Evolutionary conservation across 2,888 invertebrate genomes (phyloP), one percentile per base, ranked within the genome.

Genomic region (Fragum fragum): DNA sequence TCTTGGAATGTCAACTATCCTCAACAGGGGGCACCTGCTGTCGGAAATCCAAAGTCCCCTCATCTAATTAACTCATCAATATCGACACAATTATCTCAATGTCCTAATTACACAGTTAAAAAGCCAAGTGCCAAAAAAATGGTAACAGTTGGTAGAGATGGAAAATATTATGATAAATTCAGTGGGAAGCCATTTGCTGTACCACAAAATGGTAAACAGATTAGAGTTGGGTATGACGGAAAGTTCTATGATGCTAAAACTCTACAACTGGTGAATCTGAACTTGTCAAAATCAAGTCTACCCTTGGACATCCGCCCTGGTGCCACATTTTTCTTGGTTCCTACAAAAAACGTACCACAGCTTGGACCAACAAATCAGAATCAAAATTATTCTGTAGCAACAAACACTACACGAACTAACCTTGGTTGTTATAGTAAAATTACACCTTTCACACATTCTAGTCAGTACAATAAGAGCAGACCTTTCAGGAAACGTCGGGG

Each of bases 191-290:
- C 72, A 11, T 59, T 61, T 21, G 6, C 7, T 11, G 29, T 36
- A 21, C 70, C 73, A 7, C 16, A 47, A 16, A 53, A 70, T 23
- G 52, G 36, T 16, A 70, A 36, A 21, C 26, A 32, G 29, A 59
- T 81, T 1, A 16, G 61, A n/a, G 70, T 70, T n/a, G 79, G 79
- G 3, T 53, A 55, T 9, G 61, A 61, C n/a, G 59, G 63, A 0
- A 79, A 74, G 21, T 79, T 52, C 28, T 79, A 79, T n/a, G 74
- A 79, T 36, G 55, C 39, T n/a, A n/a, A 52, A 63, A 79, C 74
- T 42, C 69, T 73, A 26, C 47, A 42, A 32, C 36, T 23, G 29
- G 63, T 79, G 52, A 61, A 74, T 55, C n/a, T 79, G 11, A 29
- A 36, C 21, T 29, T 72, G n/a, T 14, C 14, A 16, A 47, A 47